Base-by-base conservation (phyloP, 2,113 vertebrate genomes). In the Pterocles gutturalis region DNA sequence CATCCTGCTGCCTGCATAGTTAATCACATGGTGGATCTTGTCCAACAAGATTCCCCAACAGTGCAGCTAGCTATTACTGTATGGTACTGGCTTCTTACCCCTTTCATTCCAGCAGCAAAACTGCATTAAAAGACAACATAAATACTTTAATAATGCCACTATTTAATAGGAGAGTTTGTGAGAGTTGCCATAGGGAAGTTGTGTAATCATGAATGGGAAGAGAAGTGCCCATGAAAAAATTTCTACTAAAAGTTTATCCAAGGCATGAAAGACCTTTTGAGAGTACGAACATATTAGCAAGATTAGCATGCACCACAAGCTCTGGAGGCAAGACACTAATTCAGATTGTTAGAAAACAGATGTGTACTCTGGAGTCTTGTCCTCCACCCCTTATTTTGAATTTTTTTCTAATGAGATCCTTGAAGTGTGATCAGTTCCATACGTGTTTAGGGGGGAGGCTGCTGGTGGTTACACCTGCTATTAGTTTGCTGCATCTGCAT, bases 391-490 rank as follows among this genome's bases (percentile, higher is more conserved):
- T 89, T 72, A 49, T 54, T 83, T 49, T 87, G 57, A 24, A 54
- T 87, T 85, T 76, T 93, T 96, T 91, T 72, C 65, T 94, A 69
- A 46, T 93, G 83, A 96, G 28, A 57, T 84, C 1, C 3, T 91
- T 60, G 48, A 60, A 87, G 48, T 17, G 33, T 18, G 25, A 92
- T 94, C 1, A 5, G 20, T 87, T 87, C 89, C 72, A 11, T 33
- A 8, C 61, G 89, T 72, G 19, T 60, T 66, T 73, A 17, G 22
- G 8, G 21, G 51, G 17, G 24, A 81, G 38, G 33, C 33, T 66
- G 51, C 11, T 60, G 49, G 17, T 55, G 65, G 33, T 60, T 86
- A 57, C 55, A 57, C 72, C 87, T 86, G 71, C 8, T 76, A 3
- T 46, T 64, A 26, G 33, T 83, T 83, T 93, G 54, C 38, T 84